Percentiles rank a stretch among this genome's conserved stretches.
Conservation (phyloP, 2,888 invertebrate species). For the Agonopterix heracliana region DNA sequence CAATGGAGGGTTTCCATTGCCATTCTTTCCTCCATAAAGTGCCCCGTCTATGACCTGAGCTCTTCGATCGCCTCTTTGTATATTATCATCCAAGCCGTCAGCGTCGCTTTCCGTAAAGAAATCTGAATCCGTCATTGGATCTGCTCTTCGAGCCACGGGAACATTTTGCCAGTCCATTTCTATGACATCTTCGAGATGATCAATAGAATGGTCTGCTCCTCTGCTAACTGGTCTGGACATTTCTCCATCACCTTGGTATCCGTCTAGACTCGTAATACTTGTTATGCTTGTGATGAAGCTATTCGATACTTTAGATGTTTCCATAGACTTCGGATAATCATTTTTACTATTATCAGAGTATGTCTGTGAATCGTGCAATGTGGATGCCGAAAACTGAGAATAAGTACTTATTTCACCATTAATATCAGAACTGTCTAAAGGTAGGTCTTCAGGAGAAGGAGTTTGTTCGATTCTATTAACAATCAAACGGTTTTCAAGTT, state of each 20-base stretch:
- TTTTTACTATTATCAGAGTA: slow-evolving; percentile 73
- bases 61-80: slow-evolving; percentile 81
- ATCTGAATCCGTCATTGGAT: slow-evolving; percentile 94
- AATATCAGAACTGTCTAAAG: slow-evolving; percentile 84
- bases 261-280: slow-evolving; percentile 94
- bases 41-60: slow-evolving; percentile 94
- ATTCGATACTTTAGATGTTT: slow-evolving; percentile 80
- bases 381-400: slow-evolving; percentile 66
- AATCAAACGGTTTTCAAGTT: slow-evolving; percentile 53
- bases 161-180: slow-evolving; percentile 77
- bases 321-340: slow-evolving; percentile 77
- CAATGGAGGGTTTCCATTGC: slow-evolving; percentile 70
- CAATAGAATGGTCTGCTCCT: slow-evolving; percentile 84
- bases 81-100: slow-evolving; percentile 86
- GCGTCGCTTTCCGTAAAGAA: slow-evolving; percentile 94
- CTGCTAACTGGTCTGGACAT: slow-evolving; percentile 91
- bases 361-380: slow-evolving; percentile 73
- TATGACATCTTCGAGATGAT: slow-evolving; percentile 67
- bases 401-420: slow-evolving; percentile 76
- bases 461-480: slow-evolving; percentile 82
- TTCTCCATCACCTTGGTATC: slow-evolving; percentile 94
- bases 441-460: slow-evolving; percentile 90
- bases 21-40: slow-evolving; percentile 85
- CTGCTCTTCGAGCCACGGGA: slow-evolving; percentile 81
- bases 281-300: slow-evolving; percentile 92